Percentiles rank a stretch among this genome's conserved stretches.
Evolutionary conservation across 2,888 invertebrate genomes (phyloP).

Genomic region (Eupithecia centaureata): DNA sequence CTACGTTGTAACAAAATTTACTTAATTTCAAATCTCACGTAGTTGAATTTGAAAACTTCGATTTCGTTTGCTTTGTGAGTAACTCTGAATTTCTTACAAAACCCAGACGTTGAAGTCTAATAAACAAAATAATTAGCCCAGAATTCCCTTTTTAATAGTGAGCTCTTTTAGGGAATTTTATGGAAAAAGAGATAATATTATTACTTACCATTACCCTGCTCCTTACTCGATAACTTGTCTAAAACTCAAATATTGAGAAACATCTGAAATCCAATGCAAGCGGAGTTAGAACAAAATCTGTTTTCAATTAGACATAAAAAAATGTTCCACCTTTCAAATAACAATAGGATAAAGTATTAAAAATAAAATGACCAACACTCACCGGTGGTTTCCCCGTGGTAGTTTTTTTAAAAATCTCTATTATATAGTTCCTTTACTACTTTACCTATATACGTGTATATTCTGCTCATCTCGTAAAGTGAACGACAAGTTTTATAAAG

Average conservation of each 20-base stretch:
- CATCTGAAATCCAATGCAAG: background rate
- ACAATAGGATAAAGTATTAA: no score
- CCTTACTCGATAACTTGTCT: constrained; percentile 28
- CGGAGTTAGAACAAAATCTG: background rate
- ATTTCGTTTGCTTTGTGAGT: background rate
- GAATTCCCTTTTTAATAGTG: constrained; percentile 8
- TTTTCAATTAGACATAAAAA: background rate
- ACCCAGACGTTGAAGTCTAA: background rate
- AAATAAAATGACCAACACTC: no score
- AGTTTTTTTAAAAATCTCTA: background rate
- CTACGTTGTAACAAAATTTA: background rate
- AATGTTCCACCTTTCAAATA: background rate
- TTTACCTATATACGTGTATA: background rate
- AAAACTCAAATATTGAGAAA: constrained; percentile 23
- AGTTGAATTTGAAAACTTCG: background rate
- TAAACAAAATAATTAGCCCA: constrained; percentile 14
- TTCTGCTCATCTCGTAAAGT: background rate
- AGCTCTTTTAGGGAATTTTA: constrained; percentile 11
- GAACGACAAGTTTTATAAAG: background rate
- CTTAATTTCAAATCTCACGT: background rate
- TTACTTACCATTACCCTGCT: constrained; percentile 24
- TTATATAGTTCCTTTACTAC: background rate
- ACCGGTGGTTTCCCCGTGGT: no score
- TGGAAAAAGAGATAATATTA: constrained; percentile 20
- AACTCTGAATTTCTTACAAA: background rate